Evolutionary conservation across 2,888 invertebrate genomes (phyloP).

Genomic region (Labia minor): DNA sequence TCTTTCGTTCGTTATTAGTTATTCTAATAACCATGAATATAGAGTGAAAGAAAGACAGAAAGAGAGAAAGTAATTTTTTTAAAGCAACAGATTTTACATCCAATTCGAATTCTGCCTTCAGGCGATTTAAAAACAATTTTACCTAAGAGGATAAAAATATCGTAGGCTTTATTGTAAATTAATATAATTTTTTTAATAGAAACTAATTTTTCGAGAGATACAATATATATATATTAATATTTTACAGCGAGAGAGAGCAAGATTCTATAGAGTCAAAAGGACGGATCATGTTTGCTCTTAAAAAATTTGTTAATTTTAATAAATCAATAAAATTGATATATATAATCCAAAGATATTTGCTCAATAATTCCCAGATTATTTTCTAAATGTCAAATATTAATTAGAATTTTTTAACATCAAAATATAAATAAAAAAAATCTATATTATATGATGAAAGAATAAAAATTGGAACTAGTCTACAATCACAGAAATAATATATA

Average conservation of each 20-base stretch:
- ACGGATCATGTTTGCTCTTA: background rate
- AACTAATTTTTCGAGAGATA: background rate
- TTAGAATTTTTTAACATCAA: background rate
- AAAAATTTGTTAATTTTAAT: background rate
- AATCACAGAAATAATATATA: too few species aligned
- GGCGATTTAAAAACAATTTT: slow-evolving; percentile 14
- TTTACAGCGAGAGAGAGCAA: background rate
- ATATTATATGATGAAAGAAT: background rate
- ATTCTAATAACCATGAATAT: too few species aligned
- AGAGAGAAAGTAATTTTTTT: too few species aligned
- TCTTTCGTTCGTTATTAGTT: background rate
- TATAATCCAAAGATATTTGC: slow-evolving; percentile 1
- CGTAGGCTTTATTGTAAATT: background rate
- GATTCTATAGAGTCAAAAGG: background rate
- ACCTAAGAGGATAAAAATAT: background rate
- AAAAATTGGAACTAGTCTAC: too few species aligned
- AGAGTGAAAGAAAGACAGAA: too few species aligned
- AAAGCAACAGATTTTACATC: slow-evolving; percentile 25
- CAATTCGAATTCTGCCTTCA: slow-evolving; percentile 26
- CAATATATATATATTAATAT: background rate
- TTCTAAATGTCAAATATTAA: background rate
- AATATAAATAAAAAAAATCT: background rate
- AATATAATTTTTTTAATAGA: background rate
- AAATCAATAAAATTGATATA: background rate
- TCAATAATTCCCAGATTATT: background rate